These are phyloP conservation scores for Monopterus albus DNA, from an alignment of 2,113 vertebrate genomes.

Conservation along the genomic window DNA sequence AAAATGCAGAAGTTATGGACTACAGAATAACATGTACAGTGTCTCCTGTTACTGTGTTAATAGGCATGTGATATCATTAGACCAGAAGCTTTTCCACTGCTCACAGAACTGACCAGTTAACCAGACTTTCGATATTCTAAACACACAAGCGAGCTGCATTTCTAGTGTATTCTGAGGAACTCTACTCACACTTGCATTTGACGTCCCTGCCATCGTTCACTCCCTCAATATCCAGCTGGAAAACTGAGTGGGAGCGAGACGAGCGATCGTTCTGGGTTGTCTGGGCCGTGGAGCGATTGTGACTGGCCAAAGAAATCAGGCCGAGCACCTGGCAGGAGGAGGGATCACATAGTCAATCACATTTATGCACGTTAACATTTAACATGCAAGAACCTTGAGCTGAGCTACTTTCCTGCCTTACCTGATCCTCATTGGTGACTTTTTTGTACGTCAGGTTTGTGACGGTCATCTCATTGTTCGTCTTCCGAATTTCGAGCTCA, in stretches of 20 bases:
- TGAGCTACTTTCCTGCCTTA: slow-evolving; percentile 27
- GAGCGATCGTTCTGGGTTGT: slow-evolving; percentile 93
- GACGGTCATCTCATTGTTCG: slow-evolving; percentile 62
- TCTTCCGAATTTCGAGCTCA: slow-evolving; percentile 80
- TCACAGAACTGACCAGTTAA: background rate
- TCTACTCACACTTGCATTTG: slow-evolving; percentile 84
- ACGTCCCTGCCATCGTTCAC: slow-evolving; percentile 81
- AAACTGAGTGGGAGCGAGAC: slow-evolving; percentile 91
- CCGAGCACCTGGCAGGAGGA: slow-evolving; percentile 84
- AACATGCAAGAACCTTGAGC: too few species aligned
- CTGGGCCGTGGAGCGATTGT: slow-evolving; percentile 91
- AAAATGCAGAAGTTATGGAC: too few species aligned
- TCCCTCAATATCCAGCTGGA: slow-evolving; percentile 90
- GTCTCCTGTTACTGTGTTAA: too few species aligned
- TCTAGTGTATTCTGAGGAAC: too few species aligned
- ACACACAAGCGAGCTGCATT: background rate
- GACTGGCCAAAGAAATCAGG: slow-evolving; percentile 88
- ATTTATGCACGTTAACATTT: too few species aligned
- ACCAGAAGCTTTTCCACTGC: too few species aligned
- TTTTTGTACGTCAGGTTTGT: slow-evolving; percentile 79
- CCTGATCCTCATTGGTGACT: slow-evolving; percentile 80
- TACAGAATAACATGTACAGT: too few species aligned
- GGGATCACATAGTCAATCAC: background rate
- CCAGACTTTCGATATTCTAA: background rate
- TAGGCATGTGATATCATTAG: background rate